Evolutionary conservation across 2,797 vertebrate species (phyloP).

Genomic region (Philypnodon macrostomus): DNA sequence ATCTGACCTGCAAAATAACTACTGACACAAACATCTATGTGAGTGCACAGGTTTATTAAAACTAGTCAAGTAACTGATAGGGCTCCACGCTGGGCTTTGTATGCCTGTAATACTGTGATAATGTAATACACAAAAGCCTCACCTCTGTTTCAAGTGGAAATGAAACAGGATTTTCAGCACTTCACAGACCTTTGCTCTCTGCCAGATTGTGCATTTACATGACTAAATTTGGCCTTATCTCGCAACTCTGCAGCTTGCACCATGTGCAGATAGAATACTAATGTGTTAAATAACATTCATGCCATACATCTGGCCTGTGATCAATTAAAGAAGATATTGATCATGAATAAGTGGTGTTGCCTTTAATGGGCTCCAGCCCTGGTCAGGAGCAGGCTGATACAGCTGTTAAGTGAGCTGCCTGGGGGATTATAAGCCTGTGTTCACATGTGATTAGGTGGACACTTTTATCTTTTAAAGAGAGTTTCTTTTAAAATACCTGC

Average conservation of each 20-base stretch:
- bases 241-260: constrained; percentile 38
- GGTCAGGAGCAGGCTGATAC: constrained; percentile 33
- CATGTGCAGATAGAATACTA: constrained; percentile 45
- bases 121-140: constrained; percentile 40
- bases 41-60: neutral
- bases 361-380: constrained; percentile 33
- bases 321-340: constrained; percentile 53
- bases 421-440: constrained; percentile 37
- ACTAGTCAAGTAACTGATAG: constrained; percentile 43
- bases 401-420: constrained; percentile 30
- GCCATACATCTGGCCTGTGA: constrained; percentile 51
- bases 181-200: constrained; percentile 49
- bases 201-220: constrained; percentile 50
- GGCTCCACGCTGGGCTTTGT: constrained; percentile 20
- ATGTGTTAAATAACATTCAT: constrained; percentile 48
- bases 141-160: constrained; percentile 36
- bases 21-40: neutral
- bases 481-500: constrained; percentile 1
- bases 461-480: constrained; percentile 30
- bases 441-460: constrained; percentile 21
- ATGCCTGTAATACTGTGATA: constrained; percentile 33
- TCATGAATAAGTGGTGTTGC: constrained; percentile 36
- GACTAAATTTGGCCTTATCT: constrained; percentile 33
- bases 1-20: constrained; percentile 14
- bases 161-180: constrained; percentile 48